Evolutionary conservation across 2,113 vertebrate genomes (phyloP), one percentile per base, ranked within the genome.

Genomic region (Charina bottae): DNA sequence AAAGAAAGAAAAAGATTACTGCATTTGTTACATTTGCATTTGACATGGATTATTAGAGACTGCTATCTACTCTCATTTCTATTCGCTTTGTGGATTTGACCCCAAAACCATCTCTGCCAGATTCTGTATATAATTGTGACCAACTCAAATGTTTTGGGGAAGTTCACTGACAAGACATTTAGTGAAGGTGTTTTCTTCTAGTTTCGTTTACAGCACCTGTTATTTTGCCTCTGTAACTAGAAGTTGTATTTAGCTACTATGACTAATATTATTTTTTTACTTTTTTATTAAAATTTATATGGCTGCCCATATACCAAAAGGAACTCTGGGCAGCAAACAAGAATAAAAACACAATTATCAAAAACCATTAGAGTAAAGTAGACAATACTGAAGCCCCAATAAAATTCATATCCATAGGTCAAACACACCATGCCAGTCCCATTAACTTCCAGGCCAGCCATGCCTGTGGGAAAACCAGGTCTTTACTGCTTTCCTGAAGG

Each of bases 1-100:
- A n/a, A n/a, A n/a, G 42, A 42, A 42, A 83, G 90, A 83, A 90
- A 83, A 91, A 85, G 83, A 84, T 42, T 87, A 89, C 60, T 68
- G 12, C 88, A 92, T 90, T 85, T 88, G 37, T 3, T 9, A 87
- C 0, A 90, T 90, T 91, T 15, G 0, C 24, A 89, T 1, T 19
- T 62, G 28, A 1, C 62, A 68, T 84, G 49, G 49, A 62, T 86
- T 55, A 85, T 85, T 86, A n/a, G 21, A 83, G 84, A 85, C n/a
- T 60, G 56, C 83, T 85, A 4, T 85, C 90, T 85, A 56, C 83
- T 49, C 17, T 17, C 19, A 59, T 85, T 85, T 83, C 19, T 33
- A 24, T 56, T 42, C n/a, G 9, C 15, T 59, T 60, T 84, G 78
- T 84, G 33, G 46, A 46, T 59, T 46, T 59, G 55, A 84, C 33